Conservation (phyloP, 2,888 invertebrate species). For the Caenorhabditis becei region DNA sequence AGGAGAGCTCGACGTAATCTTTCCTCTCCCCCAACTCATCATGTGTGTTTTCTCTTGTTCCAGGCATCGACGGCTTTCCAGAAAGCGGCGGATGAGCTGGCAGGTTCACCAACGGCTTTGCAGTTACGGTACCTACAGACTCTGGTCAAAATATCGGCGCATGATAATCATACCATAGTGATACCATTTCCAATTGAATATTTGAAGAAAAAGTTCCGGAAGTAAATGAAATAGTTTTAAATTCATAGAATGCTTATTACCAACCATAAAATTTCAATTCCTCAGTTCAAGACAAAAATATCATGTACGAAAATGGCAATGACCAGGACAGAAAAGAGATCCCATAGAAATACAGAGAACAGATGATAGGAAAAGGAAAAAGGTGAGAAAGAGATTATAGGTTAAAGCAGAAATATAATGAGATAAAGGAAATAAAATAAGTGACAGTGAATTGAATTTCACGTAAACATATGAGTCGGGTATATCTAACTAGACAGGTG, state of each 20-base stretch:
- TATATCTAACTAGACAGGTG: slow-evolving; percentile 3
- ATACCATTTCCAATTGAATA: slow-evolving; percentile 72
- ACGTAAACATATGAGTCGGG: slow-evolving; percentile 13
- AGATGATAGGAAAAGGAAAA: background rate
- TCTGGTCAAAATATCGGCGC: slow-evolving; percentile 73
- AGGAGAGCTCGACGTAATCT: slow-evolving; percentile 65
- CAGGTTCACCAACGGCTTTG: slow-evolving; percentile 71
- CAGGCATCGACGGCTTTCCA: slow-evolving; percentile 75
- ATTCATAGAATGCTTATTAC: slow-evolving; percentile 10
- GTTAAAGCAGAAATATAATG: background rate
- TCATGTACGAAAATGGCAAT: slow-evolving; percentile 17
- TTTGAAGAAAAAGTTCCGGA: slow-evolving; percentile 37
- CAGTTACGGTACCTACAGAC: slow-evolving; percentile 76
- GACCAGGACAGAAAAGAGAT: slow-evolving; percentile 16
- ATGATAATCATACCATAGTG: slow-evolving; percentile 76
- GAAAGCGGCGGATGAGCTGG: slow-evolving; percentile 71
- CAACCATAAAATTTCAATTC: too few relatives aligned
- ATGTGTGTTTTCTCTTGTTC: slow-evolving; percentile 19
- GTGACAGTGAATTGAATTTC: background rate
- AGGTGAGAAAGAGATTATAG: too few relatives aligned
- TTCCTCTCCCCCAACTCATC: background rate
- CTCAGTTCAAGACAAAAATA: too few relatives aligned
- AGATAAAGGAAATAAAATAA: too few relatives aligned
- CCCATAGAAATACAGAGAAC: slow-evolving; percentile 15
- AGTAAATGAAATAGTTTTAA: slow-evolving; percentile 27